These are phyloP conservation scores for Paedocypris micromegethes DNA, from an alignment of 2,797 vertebrate genomes.

Conservation along the genomic window DNA sequence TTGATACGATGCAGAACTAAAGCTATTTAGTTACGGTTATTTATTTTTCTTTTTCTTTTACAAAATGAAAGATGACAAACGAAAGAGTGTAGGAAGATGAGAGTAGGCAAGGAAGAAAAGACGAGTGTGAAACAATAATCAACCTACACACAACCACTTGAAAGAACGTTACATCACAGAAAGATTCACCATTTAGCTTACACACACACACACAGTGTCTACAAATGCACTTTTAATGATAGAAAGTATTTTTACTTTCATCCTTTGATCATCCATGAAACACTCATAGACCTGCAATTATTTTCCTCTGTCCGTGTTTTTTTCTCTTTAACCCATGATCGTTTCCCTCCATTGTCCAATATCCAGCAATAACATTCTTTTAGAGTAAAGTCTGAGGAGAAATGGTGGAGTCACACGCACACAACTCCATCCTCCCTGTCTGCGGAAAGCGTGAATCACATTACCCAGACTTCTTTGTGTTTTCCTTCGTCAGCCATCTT, in stretches of 20 bases:
- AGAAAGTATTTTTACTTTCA: too few relatives aligned
- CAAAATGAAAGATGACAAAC: conserved; percentile 3
- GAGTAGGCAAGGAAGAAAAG: conserved; percentile 21
- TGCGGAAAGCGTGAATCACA: too few relatives aligned
- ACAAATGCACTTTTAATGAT: too few relatives aligned
- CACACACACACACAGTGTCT: too few relatives aligned
- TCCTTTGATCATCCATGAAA: too few relatives aligned
- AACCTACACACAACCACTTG: conserved; percentile 5
- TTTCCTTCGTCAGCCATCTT: too few relatives aligned
- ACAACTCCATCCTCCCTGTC: neutral
- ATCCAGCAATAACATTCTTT: conserved; percentile 22
- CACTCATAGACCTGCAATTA: neutral
- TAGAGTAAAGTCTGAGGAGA: neutral
- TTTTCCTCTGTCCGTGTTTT: neutral
- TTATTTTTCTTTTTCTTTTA: too few relatives aligned
- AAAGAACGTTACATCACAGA: conserved; percentile 5
- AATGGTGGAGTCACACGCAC: conserved; percentile 1
- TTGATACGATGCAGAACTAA: too few relatives aligned
- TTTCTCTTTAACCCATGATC: neutral
- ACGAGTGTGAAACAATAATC: conserved; percentile 11
- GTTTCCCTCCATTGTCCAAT: conserved; percentile 1
- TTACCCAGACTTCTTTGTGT: too few relatives aligned
- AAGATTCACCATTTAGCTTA: neutral
- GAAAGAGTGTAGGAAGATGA: conserved; percentile 24
- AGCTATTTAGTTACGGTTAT: too few relatives aligned